Evolutionary conservation across 2,888 invertebrate genomes (phyloP).

Genomic region (Ichneumon xanthorius): DNA sequence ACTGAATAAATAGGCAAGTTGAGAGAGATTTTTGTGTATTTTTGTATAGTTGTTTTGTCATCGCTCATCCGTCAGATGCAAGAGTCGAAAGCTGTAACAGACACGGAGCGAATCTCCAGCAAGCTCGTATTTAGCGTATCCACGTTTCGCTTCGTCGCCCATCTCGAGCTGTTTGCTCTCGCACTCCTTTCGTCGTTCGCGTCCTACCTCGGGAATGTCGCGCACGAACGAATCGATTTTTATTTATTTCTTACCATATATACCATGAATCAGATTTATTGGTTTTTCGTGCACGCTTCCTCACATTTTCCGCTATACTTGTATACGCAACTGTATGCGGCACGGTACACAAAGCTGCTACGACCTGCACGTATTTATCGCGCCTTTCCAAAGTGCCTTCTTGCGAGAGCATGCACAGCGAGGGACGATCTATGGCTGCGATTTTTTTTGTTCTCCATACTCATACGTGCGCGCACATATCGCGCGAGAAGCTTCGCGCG

Average conservation of each 20-base stretch:
- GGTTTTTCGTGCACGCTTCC: constrained; percentile 50
- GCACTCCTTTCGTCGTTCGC: constrained; percentile 15
- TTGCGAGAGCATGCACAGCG: background rate
- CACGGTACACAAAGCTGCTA: constrained; percentile 1
- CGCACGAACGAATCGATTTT: constrained; percentile 71
- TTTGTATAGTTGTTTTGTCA: background rate
- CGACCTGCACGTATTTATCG: constrained; percentile 40
- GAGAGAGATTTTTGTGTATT: background rate
- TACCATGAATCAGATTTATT: constrained; percentile 71
- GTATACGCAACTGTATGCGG: constrained; percentile 8
- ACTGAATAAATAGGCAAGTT: background rate
- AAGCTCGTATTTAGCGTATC: constrained; percentile 12
- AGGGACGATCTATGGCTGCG: background rate
- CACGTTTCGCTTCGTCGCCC: constrained; percentile 8
- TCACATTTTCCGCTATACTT: constrained; percentile 12
- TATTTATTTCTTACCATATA: constrained; percentile 69
- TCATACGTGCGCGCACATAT: constrained; percentile 11
- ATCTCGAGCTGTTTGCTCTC: constrained; percentile 13
- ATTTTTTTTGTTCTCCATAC: background rate
- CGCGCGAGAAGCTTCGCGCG: background rate
- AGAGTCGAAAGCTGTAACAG: constrained; percentile 5
- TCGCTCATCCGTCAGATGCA: background rate
- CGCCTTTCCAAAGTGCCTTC: constrained; percentile 12
- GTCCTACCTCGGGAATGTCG: background rate
- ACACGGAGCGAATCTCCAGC: background rate